A percentile compares a stretch with the other conserved stretches of the same genome.
Evolutionary conservation across 2,113 vertebrate genomes (phyloP).

Genomic region (Nyctibius bracteatus): DNA sequence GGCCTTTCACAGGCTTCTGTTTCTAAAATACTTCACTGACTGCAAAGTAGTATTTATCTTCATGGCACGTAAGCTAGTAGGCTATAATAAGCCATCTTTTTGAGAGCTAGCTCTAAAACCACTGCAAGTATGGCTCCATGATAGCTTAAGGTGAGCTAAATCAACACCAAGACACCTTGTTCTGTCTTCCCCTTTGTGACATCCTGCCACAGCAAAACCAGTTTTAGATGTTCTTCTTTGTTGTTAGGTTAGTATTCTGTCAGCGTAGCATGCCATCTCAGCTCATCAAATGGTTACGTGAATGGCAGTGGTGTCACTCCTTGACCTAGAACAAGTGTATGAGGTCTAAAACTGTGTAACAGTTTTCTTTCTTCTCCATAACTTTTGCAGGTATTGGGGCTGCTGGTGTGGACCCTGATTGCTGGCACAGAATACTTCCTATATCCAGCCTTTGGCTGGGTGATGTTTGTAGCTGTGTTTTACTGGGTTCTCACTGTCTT

Average conservation of each 20-base stretch:
- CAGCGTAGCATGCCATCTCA: neutral
- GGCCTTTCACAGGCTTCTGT: neutral
- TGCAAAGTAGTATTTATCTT: neutral
- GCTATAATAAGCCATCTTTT: neutral
- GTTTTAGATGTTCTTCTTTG: neutral
- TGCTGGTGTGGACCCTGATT: constrained; percentile 92
- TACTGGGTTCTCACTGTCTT: constrained; percentile 89
- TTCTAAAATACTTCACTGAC: neutral
- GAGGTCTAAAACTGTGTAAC: neutral
- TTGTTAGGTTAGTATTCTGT: neutral
- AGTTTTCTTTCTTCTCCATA: neutral
- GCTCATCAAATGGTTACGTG: neutral
- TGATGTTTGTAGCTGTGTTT: constrained; percentile 89
- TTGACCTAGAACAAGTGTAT: neutral
- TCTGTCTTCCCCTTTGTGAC: neutral
- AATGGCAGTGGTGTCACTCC: rapidly evolving
- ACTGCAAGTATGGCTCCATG: neutral
- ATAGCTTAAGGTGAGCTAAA: neutral
- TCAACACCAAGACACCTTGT: rapidly evolving
- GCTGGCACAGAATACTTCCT: constrained; percentile 89
- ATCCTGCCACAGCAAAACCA: neutral
- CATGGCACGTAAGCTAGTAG: neutral
- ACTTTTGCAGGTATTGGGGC: constrained; percentile 79
- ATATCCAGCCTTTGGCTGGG: constrained; percentile 85
- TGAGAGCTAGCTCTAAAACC: neutral